Evolutionary conservation across 2,888 invertebrate genomes (phyloP).

Genomic region (Drosophila crucigera): DNA sequence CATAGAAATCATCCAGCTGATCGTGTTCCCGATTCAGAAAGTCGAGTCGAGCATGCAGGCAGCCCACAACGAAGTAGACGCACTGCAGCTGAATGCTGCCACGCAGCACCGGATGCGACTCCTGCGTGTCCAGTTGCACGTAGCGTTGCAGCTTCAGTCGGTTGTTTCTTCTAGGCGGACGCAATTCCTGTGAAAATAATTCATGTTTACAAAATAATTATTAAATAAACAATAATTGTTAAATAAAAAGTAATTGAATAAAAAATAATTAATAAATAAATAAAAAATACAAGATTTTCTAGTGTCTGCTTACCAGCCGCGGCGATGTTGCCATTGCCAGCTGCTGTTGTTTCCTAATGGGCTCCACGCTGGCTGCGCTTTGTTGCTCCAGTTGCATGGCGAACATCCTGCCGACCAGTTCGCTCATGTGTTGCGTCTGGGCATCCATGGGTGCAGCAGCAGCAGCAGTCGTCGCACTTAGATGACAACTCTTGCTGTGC

Average conservation of each 20-base stretch:
- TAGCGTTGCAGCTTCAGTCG: conserved; percentile 59
- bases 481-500: conserved; percentile 1
- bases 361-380: conserved; percentile 57
- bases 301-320: conserved; percentile 24
- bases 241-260: background rate
- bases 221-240: background rate
- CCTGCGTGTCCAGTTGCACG: conserved; percentile 24
- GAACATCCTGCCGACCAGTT: conserved; percentile 49
- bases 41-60: conserved; percentile 77
- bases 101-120: conserved; percentile 32
- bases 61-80: conserved; percentile 76
- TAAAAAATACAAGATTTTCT: background rate
- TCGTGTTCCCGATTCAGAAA: conserved; percentile 75
- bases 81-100: conserved; percentile 68
- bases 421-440: conserved; percentile 35
- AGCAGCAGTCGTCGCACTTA: background rate
- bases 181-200: conserved; percentile 15
- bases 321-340: conserved; percentile 54
- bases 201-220: background rate
- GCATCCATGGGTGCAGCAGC: conserved; percentile 31
- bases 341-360: conserved; percentile 73
- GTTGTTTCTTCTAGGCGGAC: background rate
- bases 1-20: conserved; percentile 75
- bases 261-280: background rate
- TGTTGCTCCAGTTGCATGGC: conserved; percentile 50